Base-by-base conservation (phyloP, 2,113 vertebrate species). In the Odontesthes bonariensis region DNA sequence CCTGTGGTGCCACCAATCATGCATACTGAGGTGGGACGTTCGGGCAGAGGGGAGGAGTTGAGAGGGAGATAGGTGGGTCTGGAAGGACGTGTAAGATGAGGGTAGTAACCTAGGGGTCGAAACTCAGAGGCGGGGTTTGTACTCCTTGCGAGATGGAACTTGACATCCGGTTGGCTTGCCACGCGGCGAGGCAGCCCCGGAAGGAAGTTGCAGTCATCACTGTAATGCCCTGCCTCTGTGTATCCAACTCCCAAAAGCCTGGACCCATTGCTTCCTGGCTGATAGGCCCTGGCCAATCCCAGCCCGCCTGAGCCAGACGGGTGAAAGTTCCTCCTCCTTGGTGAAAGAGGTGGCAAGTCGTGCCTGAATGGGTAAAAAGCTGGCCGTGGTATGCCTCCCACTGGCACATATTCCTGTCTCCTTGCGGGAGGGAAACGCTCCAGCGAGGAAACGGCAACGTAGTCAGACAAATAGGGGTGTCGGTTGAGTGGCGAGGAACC, bases 131-230 rank as follows among this genome's bases (percentile, higher is more conserved):
- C 92, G 1, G 89, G 82, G 70, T 91, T 77, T 3, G 81, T 16
- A n/a, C 73, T 85, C 64, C 88, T 82, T 0, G 87, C 82, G n/a
- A 87, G 81, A 16, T 95, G 89, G 40, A 93, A 93, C 81, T 99
- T 96, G 90, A 98, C 95, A 51, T 99, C 96, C 69, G 96, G 84
- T 95, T 98, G 97, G 91, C 96, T 97, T 69, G 94, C 95, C 0
- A 94, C 94, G 0, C 95, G 88, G 58, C 95, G 96, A 20, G 97
- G 96, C 22, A 94, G 85, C 70, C 93, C 95, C 0, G 96, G 95
- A 58, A 95, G 95, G 70, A 93, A 92, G 62, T 83, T 88, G 0
- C 65, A 95, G 76, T 95, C 91, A 0, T 96, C 96, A 27, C 91
- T 95, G 67, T 90, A 93, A 86, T 91, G 88, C 0, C 93, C 93